Percentiles rank a stretch among this genome's conserved stretches.
phyloP scores from a whole-genome alignment of 2,888 invertebrate genomes.

The Pristionchus japonicus region DNA sequence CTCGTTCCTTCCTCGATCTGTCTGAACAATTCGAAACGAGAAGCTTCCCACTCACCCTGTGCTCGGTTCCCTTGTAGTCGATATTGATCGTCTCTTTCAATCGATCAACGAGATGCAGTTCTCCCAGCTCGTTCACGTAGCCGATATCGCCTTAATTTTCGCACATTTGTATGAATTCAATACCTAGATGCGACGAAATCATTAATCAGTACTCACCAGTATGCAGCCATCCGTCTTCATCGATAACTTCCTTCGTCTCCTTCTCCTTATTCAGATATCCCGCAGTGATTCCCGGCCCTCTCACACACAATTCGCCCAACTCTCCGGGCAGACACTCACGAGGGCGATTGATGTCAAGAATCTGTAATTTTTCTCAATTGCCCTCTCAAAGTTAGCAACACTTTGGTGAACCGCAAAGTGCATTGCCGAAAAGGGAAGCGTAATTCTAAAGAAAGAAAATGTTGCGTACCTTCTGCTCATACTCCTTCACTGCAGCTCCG shows the following conservation, averaged over 20 bases:
- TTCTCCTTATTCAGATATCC: constrained; percentile 12
- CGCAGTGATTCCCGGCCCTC: not conserved
- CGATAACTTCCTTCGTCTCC: not conserved
- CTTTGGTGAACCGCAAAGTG: not conserved
- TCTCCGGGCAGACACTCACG: not conserved
- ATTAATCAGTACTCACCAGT: not conserved
- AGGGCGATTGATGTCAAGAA: not conserved
- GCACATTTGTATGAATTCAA: no score
- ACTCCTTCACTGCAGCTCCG: not conserved
- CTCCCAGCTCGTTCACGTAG: not conserved
- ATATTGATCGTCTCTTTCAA: not conserved
- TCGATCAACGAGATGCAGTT: not conserved
- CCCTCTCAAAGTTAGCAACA: not conserved
- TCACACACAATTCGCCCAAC: not conserved
- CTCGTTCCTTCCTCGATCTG: not conserved
- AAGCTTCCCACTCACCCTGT: not conserved
- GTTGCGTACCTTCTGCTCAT: not conserved
- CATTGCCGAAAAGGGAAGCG: no score
- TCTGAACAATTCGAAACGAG: no score
- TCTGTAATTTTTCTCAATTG: not conserved
- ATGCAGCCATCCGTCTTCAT: constrained; percentile 14
- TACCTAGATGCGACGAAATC: not conserved
- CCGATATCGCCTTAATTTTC: not conserved
- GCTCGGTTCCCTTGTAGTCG: not conserved
- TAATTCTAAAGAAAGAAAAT: no score